phyloP scores from a whole-genome alignment of 2,113 vertebrate species.

The Puntigrus tetrazona region DNA sequence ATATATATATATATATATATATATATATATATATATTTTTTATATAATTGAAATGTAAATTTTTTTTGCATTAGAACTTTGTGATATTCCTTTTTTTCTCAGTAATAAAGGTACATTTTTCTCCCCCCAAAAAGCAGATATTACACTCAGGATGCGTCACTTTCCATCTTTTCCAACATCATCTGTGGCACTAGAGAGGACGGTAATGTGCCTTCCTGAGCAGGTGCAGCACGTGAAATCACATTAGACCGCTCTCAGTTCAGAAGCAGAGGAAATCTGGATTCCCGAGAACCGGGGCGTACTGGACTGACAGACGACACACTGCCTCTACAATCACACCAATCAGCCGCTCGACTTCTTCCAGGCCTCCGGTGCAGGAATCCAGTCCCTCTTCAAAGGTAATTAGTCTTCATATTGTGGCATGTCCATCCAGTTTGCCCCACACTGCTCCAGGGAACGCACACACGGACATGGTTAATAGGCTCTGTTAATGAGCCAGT shows the following conservation, averaged over 20 bases:
- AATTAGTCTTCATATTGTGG: conserved; percentile 81
- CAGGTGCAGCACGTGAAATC: conserved; percentile 20
- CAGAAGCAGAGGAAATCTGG: not conserved
- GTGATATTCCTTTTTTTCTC: not conserved
- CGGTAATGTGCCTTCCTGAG: not conserved
- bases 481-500: conserved; percentile 82
- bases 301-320: conserved; percentile 39
- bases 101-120: not conserved
- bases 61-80: too few relatives aligned
- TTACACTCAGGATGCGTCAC: not conserved
- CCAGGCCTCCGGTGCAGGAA: conserved; percentile 67
- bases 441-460: conserved; percentile 73
- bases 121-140: not conserved
- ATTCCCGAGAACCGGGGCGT: not conserved
- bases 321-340: conserved; percentile 63
- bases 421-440: conserved; percentile 76
- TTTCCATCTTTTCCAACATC: not conserved
- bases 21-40: too few relatives aligned
- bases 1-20: too few relatives aligned
- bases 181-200: not conserved
- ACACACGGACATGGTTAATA: conserved; percentile 81
- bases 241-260: not conserved
- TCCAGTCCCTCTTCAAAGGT: conserved; percentile 76
- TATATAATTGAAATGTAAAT: too few relatives aligned
- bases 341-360: conserved; percentile 65